Percentiles rank a stretch among this genome's conserved stretches.
Conservation (phyloP, 2,797 vertebrate genomes). For the Sitta carolinensis region DNA sequence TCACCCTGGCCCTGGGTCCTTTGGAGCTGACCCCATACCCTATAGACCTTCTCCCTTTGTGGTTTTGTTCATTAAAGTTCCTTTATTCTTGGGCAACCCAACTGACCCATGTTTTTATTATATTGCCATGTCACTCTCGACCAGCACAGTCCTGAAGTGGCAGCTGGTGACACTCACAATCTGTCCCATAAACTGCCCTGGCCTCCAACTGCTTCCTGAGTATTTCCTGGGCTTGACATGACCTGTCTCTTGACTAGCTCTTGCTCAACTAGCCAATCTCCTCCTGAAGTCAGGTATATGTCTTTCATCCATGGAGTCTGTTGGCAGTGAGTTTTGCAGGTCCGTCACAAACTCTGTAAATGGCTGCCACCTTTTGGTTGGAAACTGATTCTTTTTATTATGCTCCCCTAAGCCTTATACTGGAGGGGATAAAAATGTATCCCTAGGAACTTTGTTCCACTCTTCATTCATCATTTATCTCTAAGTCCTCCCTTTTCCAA, state of each 20-base stretch:
- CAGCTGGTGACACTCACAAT: too few species aligned
- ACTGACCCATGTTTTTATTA: too few species aligned
- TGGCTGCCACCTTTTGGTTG: neutral
- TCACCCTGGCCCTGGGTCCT: too few species aligned
- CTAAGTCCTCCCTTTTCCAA: neutral
- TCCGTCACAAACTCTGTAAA: neutral
- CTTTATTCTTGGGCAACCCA: too few species aligned
- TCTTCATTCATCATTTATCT: neutral
- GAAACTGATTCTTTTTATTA: neutral
- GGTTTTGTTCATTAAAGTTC: too few species aligned
- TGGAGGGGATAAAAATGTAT: neutral
- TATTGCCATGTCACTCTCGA: too few species aligned
- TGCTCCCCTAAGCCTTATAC: neutral
- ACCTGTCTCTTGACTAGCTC: neutral
- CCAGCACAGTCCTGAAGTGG: too few species aligned
- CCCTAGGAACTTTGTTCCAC: neutral
- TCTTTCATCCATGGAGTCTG: neutral
- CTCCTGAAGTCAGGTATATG: neutral
- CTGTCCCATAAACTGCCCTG: neutral
- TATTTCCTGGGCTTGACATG: neutral
- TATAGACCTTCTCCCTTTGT: too few species aligned
- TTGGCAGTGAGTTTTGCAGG: neutral
- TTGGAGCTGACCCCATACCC: too few species aligned
- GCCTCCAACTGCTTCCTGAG: neutral
- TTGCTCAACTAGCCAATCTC: neutral